These are phyloP conservation scores for Apotomis turbidana DNA, from an alignment of 2,888 invertebrate species.

Conservation along the genomic window DNA sequence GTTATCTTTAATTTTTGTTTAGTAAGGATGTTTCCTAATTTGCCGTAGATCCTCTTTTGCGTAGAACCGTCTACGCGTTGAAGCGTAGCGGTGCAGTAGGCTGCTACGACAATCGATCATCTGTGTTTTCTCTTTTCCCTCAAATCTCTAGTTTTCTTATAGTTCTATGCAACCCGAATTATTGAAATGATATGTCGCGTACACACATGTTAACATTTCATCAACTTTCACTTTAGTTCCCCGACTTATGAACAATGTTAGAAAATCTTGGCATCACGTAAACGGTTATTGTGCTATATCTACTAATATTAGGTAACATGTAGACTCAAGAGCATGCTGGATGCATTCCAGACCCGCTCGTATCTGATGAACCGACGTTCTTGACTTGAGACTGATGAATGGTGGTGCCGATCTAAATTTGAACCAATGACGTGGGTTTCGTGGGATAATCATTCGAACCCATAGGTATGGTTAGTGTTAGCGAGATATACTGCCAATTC, in stretches of 20 bases:
- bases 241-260: neutral
- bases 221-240: conserved; percentile 1
- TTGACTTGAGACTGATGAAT: conserved; percentile 58
- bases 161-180: neutral
- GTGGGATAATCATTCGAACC: conserved; percentile 48
- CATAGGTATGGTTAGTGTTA: conserved; percentile 46
- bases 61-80: conserved; percentile 9
- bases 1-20: neutral
- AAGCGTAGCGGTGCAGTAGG: conserved; percentile 14
- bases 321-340: conserved; percentile 20
- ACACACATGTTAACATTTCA: neutral
- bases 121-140: neutral
- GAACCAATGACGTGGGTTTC: conserved; percentile 62
- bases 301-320: conserved; percentile 5
- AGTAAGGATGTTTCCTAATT: neutral
- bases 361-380: conserved; percentile 55
- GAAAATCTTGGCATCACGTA: conserved; percentile 20
- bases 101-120: neutral
- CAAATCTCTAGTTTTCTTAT: neutral
- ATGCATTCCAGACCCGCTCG: conserved; percentile 47
- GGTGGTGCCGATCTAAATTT: conserved; percentile 57
- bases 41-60: neutral
- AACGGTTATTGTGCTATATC: conserved; percentile 27
- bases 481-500: conserved; percentile 29
- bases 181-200: neutral